Percentiles rank a stretch among this genome's conserved stretches.
These are phyloP conservation scores for Lobophora halterata DNA, from an alignment of 2,888 invertebrate species.

Conservation along the genomic window DNA sequence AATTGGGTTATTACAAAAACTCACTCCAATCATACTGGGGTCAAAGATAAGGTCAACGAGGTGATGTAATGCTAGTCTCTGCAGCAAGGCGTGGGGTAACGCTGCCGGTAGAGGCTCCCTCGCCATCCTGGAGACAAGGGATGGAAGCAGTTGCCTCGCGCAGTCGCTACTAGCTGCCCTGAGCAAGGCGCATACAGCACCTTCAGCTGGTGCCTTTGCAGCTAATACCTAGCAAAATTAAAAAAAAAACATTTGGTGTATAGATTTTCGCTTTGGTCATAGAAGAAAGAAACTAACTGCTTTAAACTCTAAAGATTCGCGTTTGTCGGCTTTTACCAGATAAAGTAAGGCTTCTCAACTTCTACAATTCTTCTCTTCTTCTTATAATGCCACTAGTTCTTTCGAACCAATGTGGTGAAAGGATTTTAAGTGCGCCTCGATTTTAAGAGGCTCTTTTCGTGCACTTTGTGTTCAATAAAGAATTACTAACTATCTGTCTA, in stretches of 20 bases:
- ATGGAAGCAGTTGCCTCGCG: conserved; percentile 59
- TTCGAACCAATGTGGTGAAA: too few relatives aligned
- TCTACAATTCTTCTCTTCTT: too few relatives aligned
- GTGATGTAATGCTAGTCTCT: conserved; percentile 64
- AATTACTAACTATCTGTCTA: too few relatives aligned
- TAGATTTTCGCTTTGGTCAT: too few relatives aligned
- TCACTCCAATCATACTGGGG: conserved; percentile 61
- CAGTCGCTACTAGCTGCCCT: conserved; percentile 61
- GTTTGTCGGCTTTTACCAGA: too few relatives aligned
- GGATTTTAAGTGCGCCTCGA: too few relatives aligned
- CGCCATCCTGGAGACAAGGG: conserved; percentile 71
- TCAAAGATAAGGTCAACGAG: conserved; percentile 70
- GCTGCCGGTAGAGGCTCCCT: conserved; percentile 75
- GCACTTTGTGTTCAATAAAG: too few relatives aligned
- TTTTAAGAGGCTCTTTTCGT: too few relatives aligned
- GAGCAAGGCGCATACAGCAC: conserved; percentile 69
- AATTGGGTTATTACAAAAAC: conserved; percentile 19
- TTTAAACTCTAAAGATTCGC: too few relatives aligned
- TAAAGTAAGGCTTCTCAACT: too few relatives aligned
- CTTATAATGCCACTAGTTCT: too few relatives aligned
- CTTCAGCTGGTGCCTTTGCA: conserved; percentile 68
- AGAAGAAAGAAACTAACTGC: too few relatives aligned
- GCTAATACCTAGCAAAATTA: conserved; percentile 56
- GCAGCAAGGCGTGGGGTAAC: conserved; percentile 69
- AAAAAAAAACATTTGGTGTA: conserved; percentile 1